These are phyloP conservation scores for Thyatira batis DNA, from an alignment of 2,888 invertebrate genomes.

Conservation along the genomic window DNA sequence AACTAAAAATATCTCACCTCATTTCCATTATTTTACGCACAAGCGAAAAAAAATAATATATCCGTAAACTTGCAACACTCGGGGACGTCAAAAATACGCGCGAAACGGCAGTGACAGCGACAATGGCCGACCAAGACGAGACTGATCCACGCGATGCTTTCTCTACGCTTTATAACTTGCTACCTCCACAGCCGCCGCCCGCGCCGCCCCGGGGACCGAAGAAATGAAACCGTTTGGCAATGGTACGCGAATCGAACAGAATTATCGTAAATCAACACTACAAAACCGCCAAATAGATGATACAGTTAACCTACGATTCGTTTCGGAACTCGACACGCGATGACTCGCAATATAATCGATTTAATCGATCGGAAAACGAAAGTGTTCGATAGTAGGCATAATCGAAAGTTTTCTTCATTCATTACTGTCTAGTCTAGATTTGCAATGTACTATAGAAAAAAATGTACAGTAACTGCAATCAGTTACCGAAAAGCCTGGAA, in stretches of 20 bases:
- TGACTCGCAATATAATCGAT: slow-evolving; percentile 22
- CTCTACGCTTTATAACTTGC: slow-evolving; percentile 77
- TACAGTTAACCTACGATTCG: slow-evolving; percentile 31
- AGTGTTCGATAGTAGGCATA: slow-evolving; percentile 2
- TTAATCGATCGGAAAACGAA: slow-evolving; percentile 11
- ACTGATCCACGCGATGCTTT: slow-evolving; percentile 72
- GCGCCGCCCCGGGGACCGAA: slow-evolving; percentile 56
- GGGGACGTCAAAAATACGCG: slow-evolving; percentile 60
- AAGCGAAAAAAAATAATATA: slow-evolving; percentile 35
- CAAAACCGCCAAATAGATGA: slow-evolving; percentile 42
- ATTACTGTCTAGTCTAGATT: not conserved
- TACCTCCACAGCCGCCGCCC: slow-evolving; percentile 20
- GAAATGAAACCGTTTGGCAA: slow-evolving; percentile 73
- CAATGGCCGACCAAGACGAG: slow-evolving; percentile 43
- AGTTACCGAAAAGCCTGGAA: not conserved
- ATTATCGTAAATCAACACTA: slow-evolving; percentile 47
- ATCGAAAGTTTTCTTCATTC: not conserved
- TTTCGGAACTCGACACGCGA: slow-evolving; percentile 36
- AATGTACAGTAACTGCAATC: too few species aligned
- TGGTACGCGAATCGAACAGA: slow-evolving; percentile 61
- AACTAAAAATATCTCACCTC: slow-evolving; percentile 63
- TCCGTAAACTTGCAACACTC: slow-evolving; percentile 57
- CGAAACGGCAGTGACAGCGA: slow-evolving; percentile 47
- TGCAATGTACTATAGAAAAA: not conserved
- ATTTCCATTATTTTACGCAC: slow-evolving; percentile 49